phyloP scores from a whole-genome alignment of 2,888 invertebrate genomes.

The Xiphydria camelus region DNA sequence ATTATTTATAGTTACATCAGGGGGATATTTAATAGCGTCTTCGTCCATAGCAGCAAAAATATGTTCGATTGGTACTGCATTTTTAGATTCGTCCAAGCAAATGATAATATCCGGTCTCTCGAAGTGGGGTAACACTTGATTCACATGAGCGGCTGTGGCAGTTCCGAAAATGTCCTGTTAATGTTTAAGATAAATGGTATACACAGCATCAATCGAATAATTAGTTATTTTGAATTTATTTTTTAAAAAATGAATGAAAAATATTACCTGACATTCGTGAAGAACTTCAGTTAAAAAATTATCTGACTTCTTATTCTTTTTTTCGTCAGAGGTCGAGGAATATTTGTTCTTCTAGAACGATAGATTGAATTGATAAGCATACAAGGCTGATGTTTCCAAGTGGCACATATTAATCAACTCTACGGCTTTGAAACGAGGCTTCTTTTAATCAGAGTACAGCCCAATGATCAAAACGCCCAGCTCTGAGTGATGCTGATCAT shows the following conservation, averaged over 20 bases:
- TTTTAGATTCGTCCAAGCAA: constrained; percentile 62
- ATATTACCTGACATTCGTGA: too few species aligned
- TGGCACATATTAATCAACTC: too few species aligned
- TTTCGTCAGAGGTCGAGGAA: not conserved
- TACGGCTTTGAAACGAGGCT: too few species aligned
- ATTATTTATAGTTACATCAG: constrained; percentile 23
- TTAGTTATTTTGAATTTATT: too few species aligned
- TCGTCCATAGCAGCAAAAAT: constrained; percentile 23
- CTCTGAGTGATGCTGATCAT: too few species aligned
- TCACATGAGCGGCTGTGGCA: constrained; percentile 57
- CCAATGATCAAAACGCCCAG: too few species aligned
- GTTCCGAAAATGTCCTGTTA: constrained; percentile 59
- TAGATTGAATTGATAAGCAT: too few species aligned
- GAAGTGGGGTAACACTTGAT: constrained; percentile 72
- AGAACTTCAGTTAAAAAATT: not conserved
- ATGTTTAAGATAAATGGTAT: constrained; percentile 10
- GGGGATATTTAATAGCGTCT: constrained; percentile 34
- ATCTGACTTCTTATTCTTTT: not conserved
- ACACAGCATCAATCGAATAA: not conserved
- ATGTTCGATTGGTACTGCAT: constrained; percentile 51
- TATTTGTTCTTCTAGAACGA: not conserved
- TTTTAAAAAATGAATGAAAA: too few species aligned
- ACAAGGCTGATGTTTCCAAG: too few species aligned
- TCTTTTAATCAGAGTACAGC: too few species aligned
- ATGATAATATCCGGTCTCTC: constrained; percentile 67